Evolutionary conservation across 1,140 invertebrate genomes (phyloP), one percentile per base, ranked within the genome.

Genomic region (Marisa cornuarietis): DNA sequence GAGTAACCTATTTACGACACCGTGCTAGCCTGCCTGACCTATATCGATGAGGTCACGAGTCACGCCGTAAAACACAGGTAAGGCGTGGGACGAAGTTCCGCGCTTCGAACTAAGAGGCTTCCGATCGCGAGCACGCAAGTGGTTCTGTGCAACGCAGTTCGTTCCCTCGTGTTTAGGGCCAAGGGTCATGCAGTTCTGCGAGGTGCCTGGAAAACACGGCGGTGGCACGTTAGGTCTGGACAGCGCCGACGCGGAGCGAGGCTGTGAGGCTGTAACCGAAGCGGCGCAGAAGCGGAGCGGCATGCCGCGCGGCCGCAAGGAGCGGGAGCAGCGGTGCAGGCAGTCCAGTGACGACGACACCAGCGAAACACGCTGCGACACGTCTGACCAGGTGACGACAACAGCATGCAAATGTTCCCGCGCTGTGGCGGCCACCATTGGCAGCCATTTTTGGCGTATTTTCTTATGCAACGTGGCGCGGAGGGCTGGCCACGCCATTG

Each of bases 401-500:
- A 71, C 31, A 9, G 26, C 69, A 71, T 71, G 69, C 69, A 71
- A 71, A 71, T 71, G 16, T 24, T 20, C 69, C 24, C 69, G 69
- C 69, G 69, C 69, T 10, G 24, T 24, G 24, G n/a, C 20, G 24
- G 69, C 69, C n/a, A 26, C 69, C 69, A 71, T 71, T 71, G 69
- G 69, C 69, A 71, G 69, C 26, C 69, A 71, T 71, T 71, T 71
- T 71, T 71, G 69, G 69, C 13, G 49, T 42, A 71, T 71, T 71
- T 71, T 71, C 69, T 42, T 71, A 71, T 71, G 69, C 69, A 71
- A 71, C 42, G 24, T 71, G 69, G 69, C 69, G 69, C 69, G 69
- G 24, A 42, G n/a, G 11, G 24, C 24, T 5, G 42, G 69, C 42
- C 18, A 11, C 69, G 6, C 69, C 24, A 71, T 71, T 71, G 69